phyloP scores from a whole-genome alignment of 1,140 invertebrate species.

The Pararge aegeria region DNA sequence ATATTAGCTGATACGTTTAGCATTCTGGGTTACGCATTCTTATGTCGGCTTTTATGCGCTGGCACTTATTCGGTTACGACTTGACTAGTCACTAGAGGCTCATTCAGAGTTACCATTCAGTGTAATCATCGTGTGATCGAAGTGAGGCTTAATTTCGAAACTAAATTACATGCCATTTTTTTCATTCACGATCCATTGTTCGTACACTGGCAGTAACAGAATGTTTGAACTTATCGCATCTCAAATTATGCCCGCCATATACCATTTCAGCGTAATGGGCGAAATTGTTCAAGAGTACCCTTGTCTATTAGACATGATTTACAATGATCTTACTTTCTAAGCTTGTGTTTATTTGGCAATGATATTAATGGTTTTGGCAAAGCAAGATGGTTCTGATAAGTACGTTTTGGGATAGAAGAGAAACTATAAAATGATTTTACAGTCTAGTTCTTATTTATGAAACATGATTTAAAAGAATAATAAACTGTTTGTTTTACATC shows the following conservation, averaged over 20 bases:
- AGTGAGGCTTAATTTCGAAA: constrained; percentile 33
- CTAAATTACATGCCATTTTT: constrained; percentile 60
- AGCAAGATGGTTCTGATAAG: constrained; percentile 6
- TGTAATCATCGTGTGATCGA: constrained; percentile 45
- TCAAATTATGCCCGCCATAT: constrained; percentile 58
- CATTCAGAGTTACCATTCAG: constrained; percentile 40
- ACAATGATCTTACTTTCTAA: constrained; percentile 52
- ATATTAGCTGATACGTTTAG: too few species aligned
- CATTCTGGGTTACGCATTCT: too few species aligned
- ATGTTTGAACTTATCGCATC: constrained; percentile 53
- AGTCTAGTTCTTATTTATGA: not conserved
- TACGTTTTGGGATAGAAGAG: not conserved
- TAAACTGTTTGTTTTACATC: too few species aligned
- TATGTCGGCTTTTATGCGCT: too few species aligned
- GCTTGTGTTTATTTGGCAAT: constrained; percentile 34
- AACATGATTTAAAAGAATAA: too few species aligned
- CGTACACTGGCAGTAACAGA: constrained; percentile 35
- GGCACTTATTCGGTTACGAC: constrained; percentile 8
- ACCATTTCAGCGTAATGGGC: constrained; percentile 52
- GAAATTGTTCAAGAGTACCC: constrained; percentile 50
- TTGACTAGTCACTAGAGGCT: not conserved
- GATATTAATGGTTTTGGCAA: constrained; percentile 20
- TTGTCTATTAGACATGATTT: constrained; percentile 44
- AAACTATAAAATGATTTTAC: constrained; percentile 4
- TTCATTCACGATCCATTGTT: constrained; percentile 60